Evolutionary conservation across 2,797 vertebrate species (phyloP), one percentile per base, ranked within the genome.

Genomic region (Graptemys geographica): DNA sequence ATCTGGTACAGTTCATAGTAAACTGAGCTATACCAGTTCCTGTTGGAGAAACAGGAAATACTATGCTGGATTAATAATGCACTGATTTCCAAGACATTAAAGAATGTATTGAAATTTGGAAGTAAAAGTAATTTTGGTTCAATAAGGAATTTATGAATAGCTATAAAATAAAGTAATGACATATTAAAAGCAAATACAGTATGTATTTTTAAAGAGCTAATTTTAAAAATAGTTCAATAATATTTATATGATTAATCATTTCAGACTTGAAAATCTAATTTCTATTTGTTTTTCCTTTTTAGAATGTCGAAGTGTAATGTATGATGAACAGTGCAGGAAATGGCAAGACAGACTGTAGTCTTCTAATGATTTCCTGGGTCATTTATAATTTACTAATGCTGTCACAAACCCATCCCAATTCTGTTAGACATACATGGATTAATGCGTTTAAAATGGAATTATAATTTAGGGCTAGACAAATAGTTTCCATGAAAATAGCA

Each of bases 281-380:
- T 96, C 91, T 97, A 80, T 97, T 97, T 98, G 92, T 97, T 97
- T 16, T 97, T 97, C 83, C 95, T 95, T 94, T 98, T 97, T 94
- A 92, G 97, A 96, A 95, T 95, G 96, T 97, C 96, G 97, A 89
- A 96, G 81, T 84, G 79, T 97, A 95, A 88, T 90, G 55, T 93
- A 88, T 91, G 95, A 94, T 89, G 96, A 97, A 94, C 92, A 97
- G 94, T 93, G 92, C 95, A 96, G 51, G 88, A 95, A 97, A 95
- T 84, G 92, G 87, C 86, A 97, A 95, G 89, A 92, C 86, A 94
- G 90, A 83, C 59, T 79, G 3, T 92, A 6, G 93, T 96, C 89
- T 92, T 96, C 92, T 97, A 96, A 85, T 98, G 96, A 93, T 97
- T 96, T 96, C 89, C 86, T 97, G 96, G 90, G 90, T 86, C 96